A percentile compares a stretch with the other conserved stretches of the same genome.
Conservation (phyloP, 2,113 vertebrate species). For the Galbula dea region DNA sequence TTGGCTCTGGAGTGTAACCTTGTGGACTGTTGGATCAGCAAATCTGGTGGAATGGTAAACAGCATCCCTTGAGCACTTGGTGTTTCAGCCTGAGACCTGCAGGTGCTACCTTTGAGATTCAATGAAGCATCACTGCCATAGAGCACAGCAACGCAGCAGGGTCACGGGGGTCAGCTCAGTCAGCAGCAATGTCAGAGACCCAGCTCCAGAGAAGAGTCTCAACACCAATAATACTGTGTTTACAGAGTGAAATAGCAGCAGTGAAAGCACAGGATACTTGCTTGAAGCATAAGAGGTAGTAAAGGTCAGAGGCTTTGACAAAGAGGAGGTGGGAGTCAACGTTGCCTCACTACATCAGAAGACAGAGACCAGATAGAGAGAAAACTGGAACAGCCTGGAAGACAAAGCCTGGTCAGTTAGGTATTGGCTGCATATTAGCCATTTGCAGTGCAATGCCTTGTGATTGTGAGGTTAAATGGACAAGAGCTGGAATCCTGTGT, state of each 20-base stretch:
- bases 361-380: neutral
- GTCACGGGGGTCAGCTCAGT: neutral
- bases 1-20: neutral
- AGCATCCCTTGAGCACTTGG: accelerated
- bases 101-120: too few relatives aligned
- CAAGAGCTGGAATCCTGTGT: neutral
- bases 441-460: neutral
- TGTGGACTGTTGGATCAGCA: neutral
- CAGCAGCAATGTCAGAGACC: neutral
- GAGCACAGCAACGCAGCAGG: neutral
- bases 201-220: neutral
- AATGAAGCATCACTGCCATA: neutral
- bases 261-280: neutral
- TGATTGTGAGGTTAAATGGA: neutral
- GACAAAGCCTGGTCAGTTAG: neutral
- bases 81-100: neutral
- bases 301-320: neutral
- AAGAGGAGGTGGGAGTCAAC: neutral
- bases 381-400: neutral
- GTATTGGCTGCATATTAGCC: neutral
- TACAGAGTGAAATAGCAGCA: neutral
- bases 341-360: neutral
- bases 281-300: neutral
- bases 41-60: neutral
- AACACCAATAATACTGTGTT: neutral